Percentiles rank a stretch among this genome's conserved stretches.
Conservation (phyloP, 2,888 invertebrate genomes). For the Dorcus parallelipipedus region DNA sequence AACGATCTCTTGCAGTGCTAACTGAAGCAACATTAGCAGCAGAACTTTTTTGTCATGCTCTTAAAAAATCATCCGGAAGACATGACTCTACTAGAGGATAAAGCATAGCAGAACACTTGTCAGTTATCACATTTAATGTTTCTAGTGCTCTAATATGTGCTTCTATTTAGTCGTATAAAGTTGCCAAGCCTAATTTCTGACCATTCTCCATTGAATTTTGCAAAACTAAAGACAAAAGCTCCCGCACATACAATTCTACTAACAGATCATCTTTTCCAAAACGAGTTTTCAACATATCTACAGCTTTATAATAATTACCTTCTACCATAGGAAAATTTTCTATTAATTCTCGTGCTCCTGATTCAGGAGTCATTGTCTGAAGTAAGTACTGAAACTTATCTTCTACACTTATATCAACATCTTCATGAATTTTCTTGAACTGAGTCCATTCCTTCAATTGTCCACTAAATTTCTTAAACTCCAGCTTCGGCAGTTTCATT, state of each 20-base stretch:
- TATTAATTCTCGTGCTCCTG: constrained; percentile 22
- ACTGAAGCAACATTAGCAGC: too few relatives aligned
- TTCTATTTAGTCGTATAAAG: constrained; percentile 29
- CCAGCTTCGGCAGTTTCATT: neutral
- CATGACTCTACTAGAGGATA: too few relatives aligned
- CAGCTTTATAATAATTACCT: constrained; percentile 24
- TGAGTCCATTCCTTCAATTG: constrained; percentile 27
- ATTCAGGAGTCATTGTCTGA: constrained; percentile 20
- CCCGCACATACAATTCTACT: constrained; percentile 34
- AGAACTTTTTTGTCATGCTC: too few relatives aligned
- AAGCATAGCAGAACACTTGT: too few relatives aligned
- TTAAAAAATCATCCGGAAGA: too few relatives aligned
- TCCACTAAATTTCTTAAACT: constrained; percentile 19
- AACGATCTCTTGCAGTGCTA: neutral
- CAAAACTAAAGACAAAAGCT: constrained; percentile 23
- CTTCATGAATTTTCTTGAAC: constrained; percentile 27
- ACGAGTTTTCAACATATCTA: constrained; percentile 26
- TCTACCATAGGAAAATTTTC: constrained; percentile 23
- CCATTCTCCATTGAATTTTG: constrained; percentile 15
- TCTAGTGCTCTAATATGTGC: constrained; percentile 31
- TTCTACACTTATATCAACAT: constrained; percentile 16
- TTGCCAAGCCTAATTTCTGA: constrained; percentile 20
- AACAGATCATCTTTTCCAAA: constrained; percentile 34
- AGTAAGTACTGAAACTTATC: constrained; percentile 28
- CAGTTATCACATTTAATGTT: too few relatives aligned